Base-by-base conservation (phyloP, 2,888 invertebrate species). In the Cataglyphis albicans region DNA sequence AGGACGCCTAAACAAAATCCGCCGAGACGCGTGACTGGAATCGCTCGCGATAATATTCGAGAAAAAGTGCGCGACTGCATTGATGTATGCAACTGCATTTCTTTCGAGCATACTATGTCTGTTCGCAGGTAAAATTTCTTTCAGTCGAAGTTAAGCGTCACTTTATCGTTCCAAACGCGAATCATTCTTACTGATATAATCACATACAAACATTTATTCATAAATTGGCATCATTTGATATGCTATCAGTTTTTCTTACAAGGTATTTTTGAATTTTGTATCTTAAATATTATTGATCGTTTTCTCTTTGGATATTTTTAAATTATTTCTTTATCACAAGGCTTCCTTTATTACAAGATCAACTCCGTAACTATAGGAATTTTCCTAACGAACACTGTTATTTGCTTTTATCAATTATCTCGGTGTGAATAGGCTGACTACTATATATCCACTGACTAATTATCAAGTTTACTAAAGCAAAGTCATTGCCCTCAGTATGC, bases 1-100 rank as follows among this genome's bases (percentile, higher is more conserved):
- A 80, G 78, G 72, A 80, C 70, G 70, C 78, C 78, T 80, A 80
- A 80, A 80, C 78, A 80, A 80, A 80, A 72, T 80, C 72, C 78
- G 21, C 25, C 18, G 44, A 6, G 59, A 48, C 59, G 72, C 72
- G 78, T 80, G 78, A 80, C 78, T 48, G 44, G 78, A 80, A 72
- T 80, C 44, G 78, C 4, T 41, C 55, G 68, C 12, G 76, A 76
- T 76, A 68, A 76, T 76, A 68, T 41, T 68, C 12, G 18, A 41
- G 25, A 70, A 72, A 48, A 41, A 21, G 29, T 21, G 32, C 32
- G 38, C n/a, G 18, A n/a, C 25, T 41, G 41, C 70, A 32, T 59
- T 21, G 32, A 78, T 25, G 15, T 38, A 67, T 57, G 55, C 32
- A 15, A n/a, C n/a, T 57, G 15, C 41, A 68, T 32, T 70, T 41